These are phyloP conservation scores for Heliconius cydno DNA, from an alignment of 2,888 invertebrate genomes.

Conservation along the genomic window DNA sequence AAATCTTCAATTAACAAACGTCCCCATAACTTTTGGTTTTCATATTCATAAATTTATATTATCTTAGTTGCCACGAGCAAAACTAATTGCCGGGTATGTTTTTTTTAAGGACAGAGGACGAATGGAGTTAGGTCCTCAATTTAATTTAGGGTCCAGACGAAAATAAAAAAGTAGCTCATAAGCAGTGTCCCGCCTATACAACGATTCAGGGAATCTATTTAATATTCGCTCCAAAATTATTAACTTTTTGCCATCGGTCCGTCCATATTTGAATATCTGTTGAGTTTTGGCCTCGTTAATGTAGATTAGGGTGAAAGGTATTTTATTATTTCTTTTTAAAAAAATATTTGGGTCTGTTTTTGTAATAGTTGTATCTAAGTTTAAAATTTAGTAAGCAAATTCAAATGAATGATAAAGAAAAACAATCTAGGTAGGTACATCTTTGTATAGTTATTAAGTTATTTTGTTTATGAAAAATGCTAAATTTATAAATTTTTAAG, in stretches of 20 bases:
- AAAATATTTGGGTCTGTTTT: not conserved
- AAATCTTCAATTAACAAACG: conserved; percentile 15
- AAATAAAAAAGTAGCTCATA: conserved; percentile 69
- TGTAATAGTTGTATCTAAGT: not conserved
- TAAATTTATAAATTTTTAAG: not conserved
- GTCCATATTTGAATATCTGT: conserved; percentile 62
- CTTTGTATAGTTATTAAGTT: not conserved
- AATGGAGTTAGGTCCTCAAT: conserved; percentile 59
- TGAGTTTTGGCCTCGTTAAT: conserved; percentile 35
- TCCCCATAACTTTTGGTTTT: not conserved
- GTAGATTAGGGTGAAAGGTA: conserved; percentile 26
- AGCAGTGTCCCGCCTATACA: conserved; percentile 72
- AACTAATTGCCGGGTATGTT: conserved; percentile 36
- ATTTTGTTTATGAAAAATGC: too few relatives aligned
- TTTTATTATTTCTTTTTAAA: not conserved
- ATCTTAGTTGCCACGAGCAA: conserved; percentile 28
- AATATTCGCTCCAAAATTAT: conserved; percentile 65
- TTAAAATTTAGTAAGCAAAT: too few relatives aligned
- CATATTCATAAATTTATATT: conserved; percentile 9
- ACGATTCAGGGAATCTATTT: conserved; percentile 63
- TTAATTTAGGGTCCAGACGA: conserved; percentile 77
- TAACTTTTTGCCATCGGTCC: conserved; percentile 59
- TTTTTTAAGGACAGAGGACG: conserved; percentile 44
- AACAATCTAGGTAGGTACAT: too few relatives aligned
- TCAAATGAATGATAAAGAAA: too few relatives aligned